A percentile compares a stretch with the other conserved stretches of the same genome.
Evolutionary conservation across 2,888 invertebrate genomes (phyloP).

Genomic region (Epirrhoe alternata): DNA sequence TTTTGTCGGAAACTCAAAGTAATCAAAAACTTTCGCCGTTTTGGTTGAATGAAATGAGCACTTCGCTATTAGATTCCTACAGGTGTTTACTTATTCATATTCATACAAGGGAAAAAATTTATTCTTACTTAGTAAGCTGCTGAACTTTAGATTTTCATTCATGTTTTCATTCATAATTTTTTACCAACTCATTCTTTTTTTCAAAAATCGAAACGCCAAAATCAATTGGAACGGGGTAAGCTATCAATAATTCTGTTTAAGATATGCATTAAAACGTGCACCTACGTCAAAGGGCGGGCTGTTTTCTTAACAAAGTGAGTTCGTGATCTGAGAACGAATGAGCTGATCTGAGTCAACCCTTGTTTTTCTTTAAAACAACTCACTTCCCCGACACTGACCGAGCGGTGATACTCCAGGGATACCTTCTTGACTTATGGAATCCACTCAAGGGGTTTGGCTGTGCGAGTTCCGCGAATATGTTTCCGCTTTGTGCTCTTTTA

Average conservation of each 20-base stretch:
- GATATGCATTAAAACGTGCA: conserved; percentile 80
- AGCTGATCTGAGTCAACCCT: conserved; percentile 70
- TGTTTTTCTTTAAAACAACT: conserved; percentile 81
- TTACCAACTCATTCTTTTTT: neutral
- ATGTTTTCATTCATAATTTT: neutral
- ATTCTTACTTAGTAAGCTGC: too few species aligned
- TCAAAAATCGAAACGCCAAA: conserved; percentile 53
- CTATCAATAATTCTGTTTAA: conserved; percentile 79
- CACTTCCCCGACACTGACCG: conserved; percentile 71
- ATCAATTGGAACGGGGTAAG: conserved; percentile 60
- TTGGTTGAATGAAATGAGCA: neutral
- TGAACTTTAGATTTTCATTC: too few species aligned
- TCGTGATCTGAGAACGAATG: conserved; percentile 77
- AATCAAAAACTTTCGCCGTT: conserved; percentile 23
- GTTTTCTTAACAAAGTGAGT: conserved; percentile 83
- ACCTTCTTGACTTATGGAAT: conserved; percentile 48
- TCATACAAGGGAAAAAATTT: too few species aligned
- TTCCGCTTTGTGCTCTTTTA: neutral
- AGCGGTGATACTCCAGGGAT: conserved; percentile 57
- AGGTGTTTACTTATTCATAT: conserved; percentile 6
- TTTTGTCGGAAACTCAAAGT: conserved; percentile 24
- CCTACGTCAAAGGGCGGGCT: conserved; percentile 75
- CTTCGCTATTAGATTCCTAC: neutral
- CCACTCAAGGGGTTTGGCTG: conserved; percentile 33
- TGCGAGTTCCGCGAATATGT: conserved; percentile 7